phyloP scores from a whole-genome alignment of 2,888 invertebrate genomes.

The Lagria hirta region DNA sequence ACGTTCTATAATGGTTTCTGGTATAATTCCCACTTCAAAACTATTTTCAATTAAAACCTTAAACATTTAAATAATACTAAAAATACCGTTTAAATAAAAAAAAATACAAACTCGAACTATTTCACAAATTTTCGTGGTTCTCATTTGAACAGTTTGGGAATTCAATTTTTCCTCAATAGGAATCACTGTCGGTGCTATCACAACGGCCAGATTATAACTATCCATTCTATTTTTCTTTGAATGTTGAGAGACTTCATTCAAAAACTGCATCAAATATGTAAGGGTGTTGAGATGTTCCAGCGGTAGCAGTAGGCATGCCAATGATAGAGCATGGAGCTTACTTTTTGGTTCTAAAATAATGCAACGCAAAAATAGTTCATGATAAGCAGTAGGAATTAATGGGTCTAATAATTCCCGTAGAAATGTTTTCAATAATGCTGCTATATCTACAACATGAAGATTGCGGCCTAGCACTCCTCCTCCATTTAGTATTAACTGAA shows the following conservation, averaged over 20 bases:
- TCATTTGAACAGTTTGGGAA: constrained; percentile 43
- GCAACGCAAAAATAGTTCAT: constrained; percentile 75
- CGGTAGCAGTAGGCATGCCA: constrained; percentile 72
- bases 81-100: constrained; percentile 1
- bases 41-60: constrained; percentile 79
- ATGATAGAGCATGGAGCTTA: constrained; percentile 64
- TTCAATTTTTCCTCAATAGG: constrained; percentile 64
- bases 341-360: constrained; percentile 62
- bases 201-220: constrained; percentile 78
- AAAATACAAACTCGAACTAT: constrained; percentile 40
- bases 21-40: constrained; percentile 71
- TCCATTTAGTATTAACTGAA: constrained; percentile 8
- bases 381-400: constrained; percentile 70
- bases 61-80: constrained; percentile 36
- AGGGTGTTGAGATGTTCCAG: constrained; percentile 75
- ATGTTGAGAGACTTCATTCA: constrained; percentile 68
- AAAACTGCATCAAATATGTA: constrained; percentile 79
- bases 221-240: constrained; percentile 81
- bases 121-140: constrained; percentile 37
- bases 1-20: constrained; percentile 59
- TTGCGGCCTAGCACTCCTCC: constrained; percentile 6
- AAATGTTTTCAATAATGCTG: constrained; percentile 82
- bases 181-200: constrained; percentile 85
- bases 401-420: constrained; percentile 84
- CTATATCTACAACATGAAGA: constrained; percentile 76